Evolutionary conservation across 2,797 vertebrate genomes (phyloP).

Genomic region (Huso huso): DNA sequence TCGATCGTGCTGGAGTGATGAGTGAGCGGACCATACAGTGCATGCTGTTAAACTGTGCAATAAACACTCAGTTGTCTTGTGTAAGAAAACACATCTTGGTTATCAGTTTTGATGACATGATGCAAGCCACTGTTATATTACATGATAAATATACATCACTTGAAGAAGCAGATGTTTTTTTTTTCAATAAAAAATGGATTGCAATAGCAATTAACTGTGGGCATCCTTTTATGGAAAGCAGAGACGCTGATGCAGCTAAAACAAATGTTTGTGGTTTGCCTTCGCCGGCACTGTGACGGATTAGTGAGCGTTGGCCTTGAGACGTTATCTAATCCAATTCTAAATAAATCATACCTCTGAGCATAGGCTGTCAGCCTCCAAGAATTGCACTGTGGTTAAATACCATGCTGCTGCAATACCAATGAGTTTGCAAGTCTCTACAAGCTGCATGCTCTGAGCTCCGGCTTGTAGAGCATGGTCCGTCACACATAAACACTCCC

Average conservation of each 20-base stretch:
- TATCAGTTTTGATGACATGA: conserved; percentile 2
- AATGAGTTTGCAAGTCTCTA: background rate
- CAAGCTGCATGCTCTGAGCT: too few relatives aligned
- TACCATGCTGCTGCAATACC: background rate
- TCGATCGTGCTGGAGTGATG: background rate
- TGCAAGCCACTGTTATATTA: conserved; percentile 35
- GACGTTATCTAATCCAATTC: conserved; percentile 48
- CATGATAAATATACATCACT: conserved; percentile 59
- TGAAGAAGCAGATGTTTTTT: conserved; percentile 40
- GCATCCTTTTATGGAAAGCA: conserved; percentile 33
- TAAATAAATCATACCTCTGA: conserved; percentile 65
- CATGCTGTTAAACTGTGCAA: background rate
- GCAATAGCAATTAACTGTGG: conserved; percentile 46
- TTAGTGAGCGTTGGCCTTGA: conserved; percentile 55
- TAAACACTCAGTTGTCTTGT: conserved; percentile 2
- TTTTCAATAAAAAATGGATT: conserved; percentile 35
- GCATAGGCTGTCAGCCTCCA: conserved; percentile 28
- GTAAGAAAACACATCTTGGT: background rate
- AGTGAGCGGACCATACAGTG: background rate
- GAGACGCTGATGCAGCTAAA: conserved; percentile 61
- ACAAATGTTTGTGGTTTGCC: conserved; percentile 55
- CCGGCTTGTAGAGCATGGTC: too few relatives aligned
- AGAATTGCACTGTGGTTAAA: background rate
- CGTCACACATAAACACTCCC: too few relatives aligned
- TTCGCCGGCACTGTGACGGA: conserved; percentile 44